These are phyloP conservation scores for Tinea semifulvella DNA, from an alignment of 2,888 invertebrate species.

Conservation along the genomic window DNA sequence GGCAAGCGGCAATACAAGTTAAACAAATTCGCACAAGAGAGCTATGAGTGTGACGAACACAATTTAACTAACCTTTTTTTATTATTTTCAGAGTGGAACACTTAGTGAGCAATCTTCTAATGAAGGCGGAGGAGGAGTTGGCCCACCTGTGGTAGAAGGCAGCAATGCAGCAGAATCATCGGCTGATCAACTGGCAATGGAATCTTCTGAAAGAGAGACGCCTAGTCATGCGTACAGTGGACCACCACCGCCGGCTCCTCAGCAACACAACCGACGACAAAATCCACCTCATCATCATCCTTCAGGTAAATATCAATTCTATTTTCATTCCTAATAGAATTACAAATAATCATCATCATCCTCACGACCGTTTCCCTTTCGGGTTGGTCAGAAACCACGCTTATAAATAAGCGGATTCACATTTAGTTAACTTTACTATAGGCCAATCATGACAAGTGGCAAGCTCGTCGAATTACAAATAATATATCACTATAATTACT, in stretches of 20 bases:
- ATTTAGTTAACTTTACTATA: too few relatives aligned
- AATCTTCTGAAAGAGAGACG: constrained; percentile 72
- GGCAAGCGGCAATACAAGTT: too few relatives aligned
- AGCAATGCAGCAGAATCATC: constrained; percentile 64
- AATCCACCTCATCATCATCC: constrained; percentile 70
- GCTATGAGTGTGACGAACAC: too few relatives aligned
- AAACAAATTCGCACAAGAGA: too few relatives aligned
- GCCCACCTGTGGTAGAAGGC: constrained; percentile 66
- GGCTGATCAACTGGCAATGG: constrained; percentile 76
- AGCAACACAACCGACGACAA: constrained; percentile 78
- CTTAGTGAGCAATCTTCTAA: constrained; percentile 53
- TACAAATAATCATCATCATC: too few relatives aligned
- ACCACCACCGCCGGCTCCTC: constrained; percentile 67
- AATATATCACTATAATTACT: too few relatives aligned
- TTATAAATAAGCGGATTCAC: too few relatives aligned
- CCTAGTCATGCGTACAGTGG: constrained; percentile 60
- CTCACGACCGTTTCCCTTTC: too few relatives aligned
- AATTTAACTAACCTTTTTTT: neutral
- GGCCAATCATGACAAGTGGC: too few relatives aligned
- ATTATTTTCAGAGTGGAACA: constrained; percentile 43
- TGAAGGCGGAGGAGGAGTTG: constrained; percentile 62
- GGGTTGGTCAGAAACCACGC: too few relatives aligned
- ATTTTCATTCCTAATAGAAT: too few relatives aligned
- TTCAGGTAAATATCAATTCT: constrained; percentile 46
- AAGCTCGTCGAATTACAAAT: too few relatives aligned